Evolutionary conservation across 2,113 vertebrate genomes (phyloP).

Genomic region (Carollia perspicillata): DNA sequence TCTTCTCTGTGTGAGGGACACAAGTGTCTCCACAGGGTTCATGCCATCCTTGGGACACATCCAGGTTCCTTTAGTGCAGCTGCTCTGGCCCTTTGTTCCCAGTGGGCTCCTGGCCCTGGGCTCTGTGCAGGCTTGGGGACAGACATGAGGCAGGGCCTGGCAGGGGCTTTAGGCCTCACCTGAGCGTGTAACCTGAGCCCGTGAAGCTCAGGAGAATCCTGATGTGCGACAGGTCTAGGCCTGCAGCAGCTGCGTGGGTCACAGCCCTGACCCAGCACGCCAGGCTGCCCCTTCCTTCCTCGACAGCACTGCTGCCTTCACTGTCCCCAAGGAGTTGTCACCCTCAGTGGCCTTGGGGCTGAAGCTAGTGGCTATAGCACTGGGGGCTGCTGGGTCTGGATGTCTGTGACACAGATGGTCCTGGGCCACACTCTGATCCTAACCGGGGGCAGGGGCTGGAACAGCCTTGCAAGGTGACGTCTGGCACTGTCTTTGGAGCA

Average conservation of each 20-base stretch:
- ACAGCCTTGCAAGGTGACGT: neutral
- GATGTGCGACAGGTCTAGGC: neutral
- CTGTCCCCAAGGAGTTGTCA: neutral
- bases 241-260: neutral
- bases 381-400: neutral
- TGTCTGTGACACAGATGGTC: accelerated
- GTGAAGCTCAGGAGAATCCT: neutral
- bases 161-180: neutral
- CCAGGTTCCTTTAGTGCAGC: accelerated
- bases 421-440: neutral
- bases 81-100: too few species aligned
- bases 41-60: accelerated
- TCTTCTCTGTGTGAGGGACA: neutral
- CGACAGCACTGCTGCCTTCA: neutral
- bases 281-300: accelerated
- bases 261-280: accelerated
- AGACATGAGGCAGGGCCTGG: too few species aligned
- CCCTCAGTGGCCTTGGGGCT: accelerated
- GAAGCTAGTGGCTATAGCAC: accelerated
- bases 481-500: neutral
- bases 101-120: neutral
- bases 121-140: too few species aligned
- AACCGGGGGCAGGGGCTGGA: accelerated
- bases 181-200: accelerated
- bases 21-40: accelerated